These are phyloP conservation scores for Xerus rutilus DNA, from an alignment of 2,797 vertebrate genomes.

Conservation along the genomic window DNA sequence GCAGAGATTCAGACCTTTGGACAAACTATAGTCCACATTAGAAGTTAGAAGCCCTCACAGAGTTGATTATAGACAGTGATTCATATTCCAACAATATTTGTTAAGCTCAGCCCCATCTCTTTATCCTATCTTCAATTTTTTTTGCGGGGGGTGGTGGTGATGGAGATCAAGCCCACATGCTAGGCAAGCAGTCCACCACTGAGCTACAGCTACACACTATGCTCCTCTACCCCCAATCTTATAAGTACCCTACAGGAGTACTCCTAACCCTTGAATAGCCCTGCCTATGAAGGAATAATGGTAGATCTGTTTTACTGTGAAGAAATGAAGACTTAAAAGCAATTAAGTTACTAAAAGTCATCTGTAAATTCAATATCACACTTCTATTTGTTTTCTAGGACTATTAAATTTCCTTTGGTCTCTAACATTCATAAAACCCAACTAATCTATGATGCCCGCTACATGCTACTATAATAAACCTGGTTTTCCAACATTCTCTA, in stretches of 20 bases:
- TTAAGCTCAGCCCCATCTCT: neutral
- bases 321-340: neutral
- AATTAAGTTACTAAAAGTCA: constrained; percentile 1
- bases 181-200: neutral
- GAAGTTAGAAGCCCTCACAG: neutral
- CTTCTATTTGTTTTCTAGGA: neutral
- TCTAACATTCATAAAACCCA: constrained; percentile 12
- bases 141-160: neutral
- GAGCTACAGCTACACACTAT: neutral
- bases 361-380: neutral
- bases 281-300: neutral
- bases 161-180: neutral
- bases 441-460: neutral
- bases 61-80: neutral
- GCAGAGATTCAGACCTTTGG: neutral
- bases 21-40: neutral
- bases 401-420: neutral
- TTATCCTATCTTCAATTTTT: neutral
- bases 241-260: neutral
- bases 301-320: neutral
- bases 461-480: neutral
- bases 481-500: neutral
- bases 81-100: neutral
- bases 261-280: neutral
- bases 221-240: neutral